Base-by-base conservation (phyloP, 1,140 invertebrate genomes). In the Temnothorax curvispinosus region DNA sequence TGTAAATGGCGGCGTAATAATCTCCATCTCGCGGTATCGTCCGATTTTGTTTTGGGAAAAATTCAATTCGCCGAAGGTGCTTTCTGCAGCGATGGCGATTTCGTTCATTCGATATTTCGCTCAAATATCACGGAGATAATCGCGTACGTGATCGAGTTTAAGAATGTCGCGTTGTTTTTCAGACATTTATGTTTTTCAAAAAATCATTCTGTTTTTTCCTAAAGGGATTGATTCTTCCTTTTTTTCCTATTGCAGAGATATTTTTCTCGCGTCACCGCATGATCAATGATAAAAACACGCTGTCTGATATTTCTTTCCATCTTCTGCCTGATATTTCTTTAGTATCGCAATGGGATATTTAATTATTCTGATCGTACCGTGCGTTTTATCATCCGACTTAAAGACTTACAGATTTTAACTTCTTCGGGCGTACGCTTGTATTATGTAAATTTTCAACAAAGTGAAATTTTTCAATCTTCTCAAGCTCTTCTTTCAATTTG, bases 351-450 rank as follows among this genome's bases (percentile, higher is more conserved):
- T 58, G 15, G 74, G 35, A 6, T 74, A 74, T 47, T 72, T 21
- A 27, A 50, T 6, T 75, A 50, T 62, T 60, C 18, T 74, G 58
- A 50, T 74, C 41, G 38, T 82, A 38, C 7, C 35, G n/a, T 11
- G 6, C 27, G 11, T 35, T n/a, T 32, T 38, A 35, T 52, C 38
- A 44, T 67, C 6, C 8, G 27, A n/a, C 41, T 44, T 18, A 60
- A 85, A 15, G 69, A 84, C 13, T 60, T 62, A 67, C 27, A 21
- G 38, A 86, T 64, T 35, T 38, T 64, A 86, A 67, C 15, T 56
- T 81, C 1, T 56, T n/a, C 9, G 44, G 47, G 15, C 38, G 8
- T 50, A 69, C n/a, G 21, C 8, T 54, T 54, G 44, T 69, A 54
- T 54, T 35, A 21, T 13, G 13, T 27, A 41, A 50, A 69, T 69